Evolutionary conservation across 1,140 invertebrate genomes (phyloP), one percentile per base, ranked within the genome.

Genomic region (Orchesella cincta): DNA sequence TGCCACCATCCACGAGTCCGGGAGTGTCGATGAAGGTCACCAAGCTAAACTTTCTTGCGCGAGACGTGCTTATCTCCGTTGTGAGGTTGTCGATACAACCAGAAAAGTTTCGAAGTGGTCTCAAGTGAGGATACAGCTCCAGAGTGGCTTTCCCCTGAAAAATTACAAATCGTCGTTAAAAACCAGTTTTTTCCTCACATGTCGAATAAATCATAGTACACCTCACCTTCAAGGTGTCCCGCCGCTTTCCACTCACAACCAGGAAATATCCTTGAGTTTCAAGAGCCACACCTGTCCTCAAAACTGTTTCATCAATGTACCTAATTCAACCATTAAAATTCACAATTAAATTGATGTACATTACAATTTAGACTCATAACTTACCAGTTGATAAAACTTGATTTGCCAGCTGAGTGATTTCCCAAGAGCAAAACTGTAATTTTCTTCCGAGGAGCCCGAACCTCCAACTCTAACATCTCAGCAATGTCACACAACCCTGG

Each of bases 331-430:
- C 5, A n/a, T n/a, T n/a, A n/a, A n/a, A 74, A 29, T 35, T 23
- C 18, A 23, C n/a, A n/a, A n/a, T n/a, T n/a, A n/a, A n/a, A n/a
- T n/a, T n/a, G n/a, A n/a, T 51, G 46, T 51, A 51, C 46, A n/a
- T 51, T 51, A n/a, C n/a, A 51, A 51, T 51, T 51, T 51, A 51
- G 46, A 51, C 14, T 16, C 12, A 67, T 3, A 23, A 31, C 82
- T 86, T 84, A 90, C 90, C 90, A 90, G 80, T 90, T 90, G 70
- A 90, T 89, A 81, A 90, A 90, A 1, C 88, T 89, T 71, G 88
- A 89, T 84, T 90, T 90, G 16, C 90, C 90, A 73, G 89, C 89
- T 28, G 89, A 90, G 83, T 90, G 90, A 83, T 90, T 90, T 1
- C 90, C 90, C 79, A 90, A 88, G 5, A 90, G 82, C 16, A 90